These are phyloP conservation scores for Heliocidaris tuberculata DNA, from an alignment of 35 echinoderm and acorn worm genomes.

Conservation along the genomic window DNA sequence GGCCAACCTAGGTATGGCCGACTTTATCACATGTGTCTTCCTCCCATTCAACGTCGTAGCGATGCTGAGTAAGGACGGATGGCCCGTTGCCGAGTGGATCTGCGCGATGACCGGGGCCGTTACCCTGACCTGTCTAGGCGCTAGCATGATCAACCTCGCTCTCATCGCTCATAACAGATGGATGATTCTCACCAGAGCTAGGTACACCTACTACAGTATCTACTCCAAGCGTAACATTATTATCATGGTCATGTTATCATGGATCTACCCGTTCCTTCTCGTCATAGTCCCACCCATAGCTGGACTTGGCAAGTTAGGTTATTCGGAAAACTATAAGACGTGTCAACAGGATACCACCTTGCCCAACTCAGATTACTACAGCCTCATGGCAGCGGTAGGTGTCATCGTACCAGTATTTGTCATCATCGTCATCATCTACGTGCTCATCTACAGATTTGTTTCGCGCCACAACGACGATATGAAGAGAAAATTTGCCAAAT, in stretches of 20 bases:
- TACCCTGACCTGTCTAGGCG: conserved; percentile 53
- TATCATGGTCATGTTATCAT: conserved; percentile 60
- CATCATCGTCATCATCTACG: not conserved
- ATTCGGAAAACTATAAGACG: conserved; percentile 65
- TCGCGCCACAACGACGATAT: not conserved
- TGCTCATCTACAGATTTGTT: not conserved
- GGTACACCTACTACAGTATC: conserved; percentile 42
- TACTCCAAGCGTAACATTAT: conserved; percentile 61
- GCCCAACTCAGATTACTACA: conserved; percentile 14
- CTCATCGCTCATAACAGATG: conserved; percentile 73
- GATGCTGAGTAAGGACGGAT: conserved; percentile 51
- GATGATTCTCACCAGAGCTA: conserved; percentile 54
- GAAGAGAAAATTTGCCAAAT: not conserved
- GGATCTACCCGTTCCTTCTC: conserved; percentile 55
- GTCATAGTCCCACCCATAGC: conserved; percentile 54
- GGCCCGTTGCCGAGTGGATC: conserved; percentile 61
- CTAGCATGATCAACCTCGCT: conserved; percentile 63
- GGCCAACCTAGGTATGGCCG: conserved; percentile 81
- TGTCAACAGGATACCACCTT: conserved; percentile 58
- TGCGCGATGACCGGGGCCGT: conserved; percentile 53
- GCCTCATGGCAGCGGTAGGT: not conserved
- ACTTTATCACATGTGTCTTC: conserved; percentile 66
- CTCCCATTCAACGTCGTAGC: conserved; percentile 62
- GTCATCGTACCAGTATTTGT: not conserved
- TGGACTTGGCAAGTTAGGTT: conserved; percentile 60